Percentiles rank a stretch among this genome's conserved stretches.
Evolutionary conservation across 2,113 vertebrate genomes (phyloP).

Genomic region (Thinocorus orbignyianus): DNA sequence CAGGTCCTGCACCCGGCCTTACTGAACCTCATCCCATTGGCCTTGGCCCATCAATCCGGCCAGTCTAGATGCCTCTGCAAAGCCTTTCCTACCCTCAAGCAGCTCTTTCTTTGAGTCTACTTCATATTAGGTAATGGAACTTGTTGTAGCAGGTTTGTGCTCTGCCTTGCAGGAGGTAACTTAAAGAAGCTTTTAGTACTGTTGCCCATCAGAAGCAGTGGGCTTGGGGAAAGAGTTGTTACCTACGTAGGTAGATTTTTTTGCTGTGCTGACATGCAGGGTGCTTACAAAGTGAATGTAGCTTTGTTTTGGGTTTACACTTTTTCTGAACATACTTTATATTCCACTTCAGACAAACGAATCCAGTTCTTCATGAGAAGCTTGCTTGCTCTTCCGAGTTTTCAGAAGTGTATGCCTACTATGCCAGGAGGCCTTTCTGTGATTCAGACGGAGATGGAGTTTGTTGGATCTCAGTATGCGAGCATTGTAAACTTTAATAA

Average conservation of each 20-base stretch:
- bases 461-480: constrained; percentile 80
- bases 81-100: no score
- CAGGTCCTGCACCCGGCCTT: no score
- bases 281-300: background rate
- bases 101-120: background rate
- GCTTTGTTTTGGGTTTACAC: background rate
- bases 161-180: background rate
- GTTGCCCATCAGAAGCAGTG: fast-evolving
- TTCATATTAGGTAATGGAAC: background rate
- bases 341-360: constrained; percentile 83
- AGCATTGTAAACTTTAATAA: constrained; percentile 90
- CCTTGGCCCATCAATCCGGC: no score
- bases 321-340: background rate
- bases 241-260: background rate
- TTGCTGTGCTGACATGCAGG: background rate
- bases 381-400: constrained; percentile 77
- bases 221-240: background rate
- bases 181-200: background rate
- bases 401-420: constrained; percentile 75
- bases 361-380: constrained; percentile 84
- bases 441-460: constrained; percentile 83
- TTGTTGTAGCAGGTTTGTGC: background rate
- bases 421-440: constrained; percentile 83
- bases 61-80: no score
- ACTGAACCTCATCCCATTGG: no score